Base-by-base conservation (phyloP, 2,113 vertebrate species). In the Rhodinocichla rosea region DNA sequence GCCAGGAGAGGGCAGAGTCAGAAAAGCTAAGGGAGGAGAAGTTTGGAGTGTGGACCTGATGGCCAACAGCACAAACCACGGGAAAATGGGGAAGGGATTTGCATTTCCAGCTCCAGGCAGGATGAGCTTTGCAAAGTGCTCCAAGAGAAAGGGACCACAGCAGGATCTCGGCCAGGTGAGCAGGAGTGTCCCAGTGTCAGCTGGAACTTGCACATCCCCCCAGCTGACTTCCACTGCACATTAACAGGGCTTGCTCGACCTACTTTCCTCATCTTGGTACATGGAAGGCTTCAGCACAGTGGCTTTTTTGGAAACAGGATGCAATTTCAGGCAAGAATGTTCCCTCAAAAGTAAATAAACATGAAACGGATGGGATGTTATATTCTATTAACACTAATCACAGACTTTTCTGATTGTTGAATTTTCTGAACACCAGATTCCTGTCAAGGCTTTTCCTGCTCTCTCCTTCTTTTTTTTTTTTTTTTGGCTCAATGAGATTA, bases 1-100 rank as follows among this genome's bases (percentile, higher is more conserved):
- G 74, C 96, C 95, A 92, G 94, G 87, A 96, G 95, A 96, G 96
- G 95, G 96, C 95, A 97, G 94, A 95, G 71, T 95, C 49, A 33
- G 80, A 89, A 95, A 95, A 87, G 94, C 94, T 53, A 87, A 84
- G 20, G 77, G 35, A 90, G n/a, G 14, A 52, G 23, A 70, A 50
- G 37, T 10, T 9, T 2, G 11, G 30, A 50, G 28, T 2, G 6
- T n/a, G 60, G 64, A 60, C 56, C 13, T 42, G 23, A 32, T 33
- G 60, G 44, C 9, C 69, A 71, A 1, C 7, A 40, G 80, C 33
- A 37, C 20, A 82, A 81, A 28, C 3, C 53, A n/a, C 5, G 8
- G 65, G 47, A 35, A 71, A 71, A 56, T 3, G 22, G 60, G 47
- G 33, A 77, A 63, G 11, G 13, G 22, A 49, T 63, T 75, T 60